Evolutionary conservation across 2,797 vertebrate species (phyloP), one percentile per base, ranked within the genome.

Genomic region (Lepilemur ruficaudatus): DNA sequence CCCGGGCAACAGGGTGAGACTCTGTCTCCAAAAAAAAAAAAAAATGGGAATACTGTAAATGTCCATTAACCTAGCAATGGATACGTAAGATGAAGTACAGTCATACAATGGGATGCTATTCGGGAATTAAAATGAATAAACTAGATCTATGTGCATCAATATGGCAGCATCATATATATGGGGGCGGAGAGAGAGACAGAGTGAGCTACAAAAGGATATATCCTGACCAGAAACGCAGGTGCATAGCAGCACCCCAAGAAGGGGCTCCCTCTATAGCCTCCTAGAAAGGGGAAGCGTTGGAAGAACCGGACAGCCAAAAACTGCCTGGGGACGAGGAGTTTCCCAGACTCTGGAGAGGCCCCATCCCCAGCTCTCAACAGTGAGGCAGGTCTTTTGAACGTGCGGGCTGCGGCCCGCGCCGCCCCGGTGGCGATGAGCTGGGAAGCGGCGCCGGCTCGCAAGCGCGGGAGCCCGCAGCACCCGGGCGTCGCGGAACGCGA

Each of bases 381-480:
- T 78, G 15, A 69, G 28, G 1, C 1, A 67, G 97, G 67, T 50
- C 96, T 96, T 95, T 86, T 69, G 48, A 92, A 92, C 3, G 96
- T 84, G 92, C 0, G 93, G 82, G 97, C 86, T 61, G 97, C 96
- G 46, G 28, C 90, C 93, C 1, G 96, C 93, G 70, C 50, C 97
- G 97, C 65, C 90, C 98, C 98, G 35, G 0, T 81, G 98, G 98
- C 97, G 69, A 50, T 25, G 23, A 95, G 98, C 97, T 94, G n/a
- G 30, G 91, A 97, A 96, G 93, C 93, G 73, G 94, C 82, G 94
- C 89, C 4, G 46, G 46, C 96, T 57, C 82, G 92, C 94, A 83
- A 95, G 88, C 92, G 95, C 83, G 96, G 55, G 97, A 97, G 97
- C 97, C 98, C 98, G 95, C 98, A 96, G 97, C 98, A 97, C 96